phyloP scores from a whole-genome alignment of 2,888 invertebrate genomes.

The Allygus modestus region DNA sequence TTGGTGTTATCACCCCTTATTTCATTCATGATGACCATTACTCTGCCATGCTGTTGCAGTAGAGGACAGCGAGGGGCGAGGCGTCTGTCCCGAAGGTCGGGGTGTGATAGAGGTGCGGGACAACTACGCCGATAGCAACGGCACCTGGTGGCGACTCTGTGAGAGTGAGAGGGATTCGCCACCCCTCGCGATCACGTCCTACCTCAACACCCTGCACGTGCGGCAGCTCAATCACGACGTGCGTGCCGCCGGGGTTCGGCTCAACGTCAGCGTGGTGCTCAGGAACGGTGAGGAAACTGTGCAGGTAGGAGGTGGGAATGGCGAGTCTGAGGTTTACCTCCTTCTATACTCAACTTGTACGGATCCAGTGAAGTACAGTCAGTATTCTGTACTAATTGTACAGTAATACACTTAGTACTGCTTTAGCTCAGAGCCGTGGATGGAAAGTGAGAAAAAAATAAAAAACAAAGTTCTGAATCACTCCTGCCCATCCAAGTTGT shows the following conservation, averaged over 20 bases:
- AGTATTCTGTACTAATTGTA: no score
- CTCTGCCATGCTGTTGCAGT: slow-evolving; percentile 62
- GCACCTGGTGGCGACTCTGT: slow-evolving; percentile 84
- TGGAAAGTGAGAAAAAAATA: no score
- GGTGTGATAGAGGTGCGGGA: slow-evolving; percentile 80
- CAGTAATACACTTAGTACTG: no score
- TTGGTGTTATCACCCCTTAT: no score
- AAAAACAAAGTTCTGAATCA: no score
- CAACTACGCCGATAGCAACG: slow-evolving; percentile 83
- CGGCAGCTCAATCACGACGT: slow-evolving; percentile 75
- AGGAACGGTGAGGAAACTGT: slow-evolving; percentile 75
- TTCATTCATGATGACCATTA: no score
- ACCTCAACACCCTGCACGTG: slow-evolving; percentile 81
- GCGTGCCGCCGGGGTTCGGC: slow-evolving; percentile 74
- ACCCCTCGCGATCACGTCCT: slow-evolving; percentile 81
- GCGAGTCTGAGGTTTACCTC: background rate
- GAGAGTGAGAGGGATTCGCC: slow-evolving; percentile 74
- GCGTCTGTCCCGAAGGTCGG: slow-evolving; percentile 73
- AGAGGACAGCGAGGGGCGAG: slow-evolving; percentile 60
- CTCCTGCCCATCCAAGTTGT: no score
- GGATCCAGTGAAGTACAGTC: no score
- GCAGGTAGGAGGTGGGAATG: background rate
- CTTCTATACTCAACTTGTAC: no score
- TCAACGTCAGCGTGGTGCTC: slow-evolving; percentile 81
- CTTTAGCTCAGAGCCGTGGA: no score